Evolutionary conservation across 2,797 vertebrate genomes (phyloP).

Genomic region (Xerus rutilus): DNA sequence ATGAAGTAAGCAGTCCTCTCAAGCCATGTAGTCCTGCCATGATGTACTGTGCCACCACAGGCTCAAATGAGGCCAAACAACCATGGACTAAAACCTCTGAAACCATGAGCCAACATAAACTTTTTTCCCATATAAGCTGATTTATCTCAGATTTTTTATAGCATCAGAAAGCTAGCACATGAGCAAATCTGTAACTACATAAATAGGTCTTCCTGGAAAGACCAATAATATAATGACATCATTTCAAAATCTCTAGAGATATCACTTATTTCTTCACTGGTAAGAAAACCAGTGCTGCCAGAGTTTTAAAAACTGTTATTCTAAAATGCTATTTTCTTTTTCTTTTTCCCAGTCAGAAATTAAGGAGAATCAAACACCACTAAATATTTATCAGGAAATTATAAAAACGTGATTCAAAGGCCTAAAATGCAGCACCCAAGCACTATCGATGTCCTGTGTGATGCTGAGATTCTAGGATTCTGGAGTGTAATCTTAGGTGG

Average conservation of each 20-base stretch:
- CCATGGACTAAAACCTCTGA: neutral
- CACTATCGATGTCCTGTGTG: neutral
- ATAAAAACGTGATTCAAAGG: neutral
- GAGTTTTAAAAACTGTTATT: neutral
- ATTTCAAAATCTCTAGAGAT: neutral
- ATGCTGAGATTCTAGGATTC: neutral
- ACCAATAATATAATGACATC: neutral
- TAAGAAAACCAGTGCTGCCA: neutral
- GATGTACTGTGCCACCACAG: neutral
- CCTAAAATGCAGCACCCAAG: neutral
- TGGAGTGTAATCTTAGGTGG: accelerated
- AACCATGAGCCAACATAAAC: neutral
- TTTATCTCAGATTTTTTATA: neutral
- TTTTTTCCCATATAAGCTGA: neutral
- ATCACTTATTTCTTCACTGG: neutral
- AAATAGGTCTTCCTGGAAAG: neutral
- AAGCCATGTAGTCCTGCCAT: neutral
- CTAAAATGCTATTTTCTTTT: neutral
- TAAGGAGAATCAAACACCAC: neutral
- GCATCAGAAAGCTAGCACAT: neutral
- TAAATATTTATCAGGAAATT: neutral
- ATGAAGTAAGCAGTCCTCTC: neutral
- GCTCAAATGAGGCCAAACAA: neutral
- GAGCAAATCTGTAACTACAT: neutral
- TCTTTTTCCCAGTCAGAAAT: neutral